A percentile compares a stretch with the other conserved stretches of the same genome.
Conservation (phyloP, 1,140 invertebrate genomes). For the Trichoplusia ni region DNA sequence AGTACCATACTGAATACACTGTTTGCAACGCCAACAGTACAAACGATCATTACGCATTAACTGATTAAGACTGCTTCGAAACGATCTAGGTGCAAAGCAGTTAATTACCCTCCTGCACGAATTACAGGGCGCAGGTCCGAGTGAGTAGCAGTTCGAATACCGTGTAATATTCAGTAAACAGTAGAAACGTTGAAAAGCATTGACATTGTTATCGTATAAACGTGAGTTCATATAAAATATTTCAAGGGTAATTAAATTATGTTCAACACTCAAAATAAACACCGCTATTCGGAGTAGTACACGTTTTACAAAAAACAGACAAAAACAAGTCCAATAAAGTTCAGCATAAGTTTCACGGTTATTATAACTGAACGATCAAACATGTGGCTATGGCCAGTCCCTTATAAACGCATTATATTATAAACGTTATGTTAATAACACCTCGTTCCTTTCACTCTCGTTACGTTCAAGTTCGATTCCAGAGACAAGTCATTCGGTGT, state of each 20-base stretch:
- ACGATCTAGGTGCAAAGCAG: neutral
- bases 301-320: neutral
- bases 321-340: neutral
- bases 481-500: slow-evolving; percentile 59
- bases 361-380: neutral
- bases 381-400: neutral
- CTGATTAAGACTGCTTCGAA: neutral
- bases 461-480: slow-evolving; percentile 63
- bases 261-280: neutral
- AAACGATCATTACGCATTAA: neutral
- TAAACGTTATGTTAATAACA: slow-evolving; percentile 42
- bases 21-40: slow-evolving; percentile 12
- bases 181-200: neutral
- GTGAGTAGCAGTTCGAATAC: neutral
- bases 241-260: neutral
- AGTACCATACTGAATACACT: slow-evolving; percentile 31
- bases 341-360: neutral
- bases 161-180: neutral
- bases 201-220: neutral
- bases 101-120: slow-evolving; percentile 8
- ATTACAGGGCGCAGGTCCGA: neutral
- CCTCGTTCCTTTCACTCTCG: slow-evolving; percentile 68
- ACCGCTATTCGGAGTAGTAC: neutral
- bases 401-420: slow-evolving; percentile 27
- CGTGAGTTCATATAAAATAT: neutral